Base-by-base conservation (phyloP, 1,140 invertebrate species). In the Nilaparvata lugens region DNA sequence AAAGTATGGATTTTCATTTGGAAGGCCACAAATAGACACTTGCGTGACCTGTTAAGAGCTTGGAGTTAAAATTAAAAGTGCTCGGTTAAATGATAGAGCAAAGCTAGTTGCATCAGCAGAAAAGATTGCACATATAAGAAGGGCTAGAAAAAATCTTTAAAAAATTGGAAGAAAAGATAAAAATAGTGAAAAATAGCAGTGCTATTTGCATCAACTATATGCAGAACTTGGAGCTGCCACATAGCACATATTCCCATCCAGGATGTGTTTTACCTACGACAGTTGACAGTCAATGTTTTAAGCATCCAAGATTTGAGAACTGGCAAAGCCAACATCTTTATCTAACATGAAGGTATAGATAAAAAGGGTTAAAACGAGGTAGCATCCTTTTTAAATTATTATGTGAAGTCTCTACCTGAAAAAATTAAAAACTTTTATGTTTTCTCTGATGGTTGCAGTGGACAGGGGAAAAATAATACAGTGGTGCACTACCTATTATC, bases 381-480 rank as follows among this genome's bases (percentile, higher is more conserved):
- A 53, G 53, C 31, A 45, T 63, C 62, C 38, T 56, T 63, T 48
- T 52, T 63, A 48, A 40, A 52, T 43, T 48, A 61, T 35, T 63
- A 63, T 51, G 52, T 63, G 18, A 21, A 54, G 9, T 7, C 28
- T 28, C 6, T 53, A 13, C 25, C 25, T 14, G 18, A 21, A 43
- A 25, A 57, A 42, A 58, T 61, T 23, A 61, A 48, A 48, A 48
- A 63, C 23, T 28, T 65, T 7, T 60, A 48, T 23, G 7, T 65
- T 18, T 65, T 65, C 55, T 16, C 28, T 58, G 58, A 65, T 52
- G 61, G 51, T 51, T 52, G 48, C 35, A 21, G 23, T 38, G 61
- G 55, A 19, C 63, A 65, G 35, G 60, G 60, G 16, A 59, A 58
- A 43, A 65, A 63, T 45, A 53, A 65, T 43, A 56, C 60, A 16